Base-by-base conservation (phyloP, 2,797 vertebrate genomes). In the Emydoidea blandingii region DNA sequence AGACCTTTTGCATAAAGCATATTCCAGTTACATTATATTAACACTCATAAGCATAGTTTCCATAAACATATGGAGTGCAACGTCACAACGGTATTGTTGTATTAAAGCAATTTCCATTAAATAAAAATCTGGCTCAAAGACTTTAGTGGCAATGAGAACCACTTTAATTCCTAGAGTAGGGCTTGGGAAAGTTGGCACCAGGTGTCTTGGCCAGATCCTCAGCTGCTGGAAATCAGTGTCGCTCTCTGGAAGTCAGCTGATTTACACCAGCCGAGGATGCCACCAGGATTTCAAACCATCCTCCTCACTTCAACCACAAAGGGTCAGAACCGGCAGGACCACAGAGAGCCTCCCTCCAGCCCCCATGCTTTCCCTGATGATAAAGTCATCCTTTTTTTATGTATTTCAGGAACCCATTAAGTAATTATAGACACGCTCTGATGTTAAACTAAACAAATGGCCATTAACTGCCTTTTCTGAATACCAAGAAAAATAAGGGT, bases 381-480 rank as follows among this genome's bases (percentile, higher is more conserved):
- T 0, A 34, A 85, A 78, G 79, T 94, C 93, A 93, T 52, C 76
- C 84, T 79, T 79, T 97, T 94, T 95, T 90, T 37, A 94, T 90
- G 89, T 6, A 10, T 95, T 97, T 97, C 96, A 97, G 97, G 92
- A 95, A 92, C 62, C 12, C 81, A 89, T 91, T 93, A 97, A 96
- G 96, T 91, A 83, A 92, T 96, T 96, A 89, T 88, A 95, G 95
- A 89, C 90, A 87, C 93, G 68, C 74, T 86, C 85, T 92, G 65
- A 96, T 92, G 50, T 88, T 89, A 84, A 89, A 87, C 86, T 86
- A 86, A 97, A 96, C 83, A 94, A 95, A 96, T 88, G 27, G 89
- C 82, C 57, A 89, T 85, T 85, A 87, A 83, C 29, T 79, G 37
- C 41, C 93, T 86, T 93, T 97, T 97, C 86, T 97, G 87, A 94